Evolutionary conservation across 2,888 invertebrate genomes (phyloP), one percentile per base, ranked within the genome.

Genomic region (Selenia dentaria): DNA sequence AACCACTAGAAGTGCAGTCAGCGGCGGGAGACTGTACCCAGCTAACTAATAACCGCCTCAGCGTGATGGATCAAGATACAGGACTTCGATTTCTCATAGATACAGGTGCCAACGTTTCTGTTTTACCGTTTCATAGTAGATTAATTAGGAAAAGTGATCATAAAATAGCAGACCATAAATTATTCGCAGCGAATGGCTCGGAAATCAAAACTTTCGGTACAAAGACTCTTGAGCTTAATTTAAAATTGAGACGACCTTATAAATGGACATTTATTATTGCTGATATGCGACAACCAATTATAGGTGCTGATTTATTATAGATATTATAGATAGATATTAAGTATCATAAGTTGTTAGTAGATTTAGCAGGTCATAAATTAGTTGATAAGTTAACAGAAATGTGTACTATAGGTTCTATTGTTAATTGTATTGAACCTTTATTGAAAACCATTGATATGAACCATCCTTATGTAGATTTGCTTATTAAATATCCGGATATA

Each of bases 231-330:
- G 31, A 25, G 0, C 28, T 66, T 37, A 33, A 60, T 25, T 53
- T 68, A 13, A 45, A 40, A 2, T 35, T 64, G 29, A 42, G 62
- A 2, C 26, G 65, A 24, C 26, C 56, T 4, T 64, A 49, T 34
- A 13, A 24, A 0, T 68, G 64, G 63, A 50, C 14, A 1, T 62
- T 64, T 25, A 38, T 64, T 0, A 12, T 64, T 0, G 56, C 54
- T 0, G 54, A 54, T 3, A 61, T 65, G 0, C 51, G 52, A 6
- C 58, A 59, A 27, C 56, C 61, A 0, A 64, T 64, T 3, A 2
- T 64, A 0, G 64, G 65, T 0, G 67, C 64, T 0, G n/a, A n/a
- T n/a, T n/a, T n/a, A n/a, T n/a, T n/a, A n/a, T n/a, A n/a, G n/a
- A n/a, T n/a, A n/a, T n/a, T n/a, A n/a, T n/a, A n/a, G n/a, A n/a